phyloP scores from a whole-genome alignment of 2,888 invertebrate species.

The Amiota minor region DNA sequence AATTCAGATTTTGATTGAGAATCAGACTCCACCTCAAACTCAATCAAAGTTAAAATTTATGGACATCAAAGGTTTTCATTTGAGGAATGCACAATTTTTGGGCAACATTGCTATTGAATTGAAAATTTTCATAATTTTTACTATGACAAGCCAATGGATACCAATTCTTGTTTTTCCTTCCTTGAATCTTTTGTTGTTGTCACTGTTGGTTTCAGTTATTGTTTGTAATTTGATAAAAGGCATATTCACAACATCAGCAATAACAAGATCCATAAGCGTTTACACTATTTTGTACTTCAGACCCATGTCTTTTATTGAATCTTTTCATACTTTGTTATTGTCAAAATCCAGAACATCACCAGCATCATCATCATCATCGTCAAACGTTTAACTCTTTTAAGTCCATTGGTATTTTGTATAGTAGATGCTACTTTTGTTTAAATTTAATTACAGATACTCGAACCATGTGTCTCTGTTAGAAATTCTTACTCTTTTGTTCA shows the following conservation, averaged over 20 bases:
- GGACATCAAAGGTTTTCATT: constrained; percentile 19
- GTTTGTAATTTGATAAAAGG: constrained; percentile 30
- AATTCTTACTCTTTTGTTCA: not conserved
- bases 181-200: constrained; percentile 8
- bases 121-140: constrained; percentile 26
- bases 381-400: constrained; percentile 26
- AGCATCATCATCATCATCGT: constrained; percentile 21
- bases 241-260: constrained; percentile 8
- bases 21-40: too few relatives aligned
- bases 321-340: too few relatives aligned
- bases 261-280: not conserved
- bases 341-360: not conserved
- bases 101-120: not conserved
- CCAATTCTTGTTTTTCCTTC: not conserved
- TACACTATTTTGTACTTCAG: too few relatives aligned
- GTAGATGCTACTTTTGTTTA: constrained; percentile 7
- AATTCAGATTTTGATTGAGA: too few relatives aligned
- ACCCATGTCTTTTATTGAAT: too few relatives aligned
- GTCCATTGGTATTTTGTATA: constrained; percentile 18
- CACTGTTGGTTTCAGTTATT: constrained; percentile 24
- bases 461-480: not conserved
- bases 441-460: constrained; percentile 16
- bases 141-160: not conserved
- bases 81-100: not conserved
- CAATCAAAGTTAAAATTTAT: not conserved